Evolutionary conservation across 2,888 invertebrate genomes (phyloP).

Genomic region (Erebia epiphron): DNA sequence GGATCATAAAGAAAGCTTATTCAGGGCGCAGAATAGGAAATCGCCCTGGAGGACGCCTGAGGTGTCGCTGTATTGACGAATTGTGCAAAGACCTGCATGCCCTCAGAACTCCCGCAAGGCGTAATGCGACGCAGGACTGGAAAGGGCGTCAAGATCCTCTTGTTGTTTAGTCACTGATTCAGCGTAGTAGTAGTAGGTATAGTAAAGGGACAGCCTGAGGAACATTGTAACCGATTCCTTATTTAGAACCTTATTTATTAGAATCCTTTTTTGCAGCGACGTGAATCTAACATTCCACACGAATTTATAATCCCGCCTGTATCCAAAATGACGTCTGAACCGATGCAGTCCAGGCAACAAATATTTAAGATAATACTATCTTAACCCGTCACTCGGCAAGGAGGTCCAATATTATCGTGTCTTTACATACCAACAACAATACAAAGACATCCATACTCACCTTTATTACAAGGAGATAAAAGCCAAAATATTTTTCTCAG

Average conservation of each 20-base stretch:
- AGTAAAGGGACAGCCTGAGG: background rate
- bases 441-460: slow-evolving; percentile 2
- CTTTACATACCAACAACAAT: slow-evolving; percentile 35
- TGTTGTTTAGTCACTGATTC: too few relatives aligned
- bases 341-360: slow-evolving; percentile 45
- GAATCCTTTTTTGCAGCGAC: background rate
- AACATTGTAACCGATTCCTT: background rate
- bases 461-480: slow-evolving; percentile 30
- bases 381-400: slow-evolving; percentile 47
- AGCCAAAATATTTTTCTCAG: slow-evolving; percentile 26
- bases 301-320: slow-evolving; percentile 32
- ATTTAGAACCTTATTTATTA: background rate
- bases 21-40: too few relatives aligned
- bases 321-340: slow-evolving; percentile 40
- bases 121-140: too few relatives aligned
- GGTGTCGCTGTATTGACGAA: too few relatives aligned
- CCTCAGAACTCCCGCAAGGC: too few relatives aligned
- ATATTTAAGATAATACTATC: slow-evolving; percentile 52
- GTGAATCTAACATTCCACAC: slow-evolving; percentile 23
- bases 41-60: too few relatives aligned
- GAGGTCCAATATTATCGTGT: slow-evolving; percentile 44
- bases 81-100: too few relatives aligned
- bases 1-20: too few relatives aligned
- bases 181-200: too few relatives aligned
- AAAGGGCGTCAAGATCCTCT: too few relatives aligned